Percentiles rank a stretch among this genome's conserved stretches.
Conservation (phyloP, 2,888 invertebrate species). For the Cybosia mesomella region DNA sequence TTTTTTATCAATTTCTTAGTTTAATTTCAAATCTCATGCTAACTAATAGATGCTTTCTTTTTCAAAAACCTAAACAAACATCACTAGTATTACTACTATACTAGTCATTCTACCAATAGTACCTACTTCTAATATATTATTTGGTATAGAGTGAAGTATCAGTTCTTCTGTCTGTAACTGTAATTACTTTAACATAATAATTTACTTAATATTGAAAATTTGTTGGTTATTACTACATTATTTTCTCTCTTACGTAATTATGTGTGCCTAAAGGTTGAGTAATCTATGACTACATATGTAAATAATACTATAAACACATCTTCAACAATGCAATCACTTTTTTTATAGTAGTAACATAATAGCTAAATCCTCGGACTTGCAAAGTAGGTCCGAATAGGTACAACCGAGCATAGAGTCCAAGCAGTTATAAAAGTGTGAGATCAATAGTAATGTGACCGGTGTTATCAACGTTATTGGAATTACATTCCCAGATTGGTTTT, state of each 20-base stretch:
- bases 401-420: background rate
- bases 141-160: background rate
- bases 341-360: background rate
- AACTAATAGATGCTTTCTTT: background rate
- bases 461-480: too few relatives aligned
- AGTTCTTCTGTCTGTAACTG: background rate
- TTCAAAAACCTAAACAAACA: background rate
- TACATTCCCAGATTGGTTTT: too few relatives aligned
- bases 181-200: background rate
- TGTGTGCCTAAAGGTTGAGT: background rate
- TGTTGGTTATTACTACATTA: background rate
- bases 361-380: background rate
- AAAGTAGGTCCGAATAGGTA: background rate
- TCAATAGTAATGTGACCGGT: background rate
- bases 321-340: background rate
- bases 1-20: constrained; percentile 24
- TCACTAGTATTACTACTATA: background rate
- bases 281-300: background rate
- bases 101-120: background rate
- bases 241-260: background rate
- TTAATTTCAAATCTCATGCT: constrained; percentile 4
- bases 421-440: background rate
- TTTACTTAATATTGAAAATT: background rate
- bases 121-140: background rate
- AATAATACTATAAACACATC: background rate